Base-by-base conservation (phyloP, 1,140 invertebrate genomes). In the Drosophila subobscura region DNA sequence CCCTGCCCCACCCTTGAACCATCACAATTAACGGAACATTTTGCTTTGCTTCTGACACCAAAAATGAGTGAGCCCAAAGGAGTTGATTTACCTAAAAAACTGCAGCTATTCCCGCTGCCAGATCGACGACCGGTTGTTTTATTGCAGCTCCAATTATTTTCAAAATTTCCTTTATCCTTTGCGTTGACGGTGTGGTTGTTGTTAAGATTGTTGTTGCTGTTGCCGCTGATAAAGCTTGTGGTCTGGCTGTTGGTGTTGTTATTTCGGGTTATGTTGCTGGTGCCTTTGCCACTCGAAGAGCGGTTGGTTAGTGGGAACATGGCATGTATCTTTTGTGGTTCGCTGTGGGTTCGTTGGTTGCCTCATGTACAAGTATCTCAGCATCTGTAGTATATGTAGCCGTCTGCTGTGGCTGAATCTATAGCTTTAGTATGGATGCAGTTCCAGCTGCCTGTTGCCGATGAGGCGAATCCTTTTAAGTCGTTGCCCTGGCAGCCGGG, bases 91-190 rank as follows among this genome's bases (percentile, higher is more conserved):
- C 90, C 90, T 91, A 91, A 90, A 72, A 91, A 91, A 83, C 90
- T 91, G 86, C 86, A 89, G 66, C 90, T 91, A 85, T 91, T 89
- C 52, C 83, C 90, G 77, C 59, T 91, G 72, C 90, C 90, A 88
- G 90, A 89, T 50, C 90, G 90, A 57, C 90, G 86, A 67, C 90
- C 90, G 59, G 90, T 91, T 80, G 90, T 91, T 77, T 91, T 91
- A 77, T 91, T 91, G 75, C 86, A 90, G 79, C 79, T 91, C 90
- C 90, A 91, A 76, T 86, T 91, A 91, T 91, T 91, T 89, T 91
- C 89, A 68, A 90, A 90, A 80, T 88, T 89, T 80, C 89, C 85
- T 89, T 90, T 84, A 91, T 91, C 90, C 89, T 91, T 78, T 33
- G 59, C 59, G 73, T 50, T 75, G 50, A n/a, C 20, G 58, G 14